Base-by-base conservation (phyloP, 2,797 vertebrate genomes). In the Karalla daura region DNA sequence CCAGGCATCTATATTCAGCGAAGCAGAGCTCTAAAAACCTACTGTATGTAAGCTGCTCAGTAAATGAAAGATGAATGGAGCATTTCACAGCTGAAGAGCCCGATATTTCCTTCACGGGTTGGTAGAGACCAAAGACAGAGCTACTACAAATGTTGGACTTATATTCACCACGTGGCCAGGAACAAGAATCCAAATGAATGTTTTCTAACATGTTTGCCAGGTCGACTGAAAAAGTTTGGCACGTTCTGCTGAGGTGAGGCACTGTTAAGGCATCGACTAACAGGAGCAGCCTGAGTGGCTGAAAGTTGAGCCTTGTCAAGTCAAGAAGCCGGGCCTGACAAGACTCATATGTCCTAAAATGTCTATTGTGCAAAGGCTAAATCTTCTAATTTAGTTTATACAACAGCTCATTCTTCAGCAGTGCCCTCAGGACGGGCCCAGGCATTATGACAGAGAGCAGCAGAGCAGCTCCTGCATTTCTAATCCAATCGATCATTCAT, bases 271-370 rank as follows among this genome's bases (percentile, higher is more conserved):
- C 17, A 5, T 53, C 40, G 7, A 10, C 37, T 43, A 24, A 51
- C 17, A 51, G 12, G 12, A 43, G 21, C 3, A 28, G 27, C 28
- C 9, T 40, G 7, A 63, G 13, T 4, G 32, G 23, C 17, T 54
- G 35, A 28, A 32, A 13, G 12, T 7, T 53, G 36, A 54, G 52
- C 23, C 45, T 24, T 35, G 21, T 32, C 9, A 33, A 20, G 4
- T 24, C 12, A 25, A n/a, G n/a, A 33, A 32, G 15, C 52, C 56
- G 24, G 33, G 51, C 12, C 52, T 50, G 11, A 33, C 45, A 56
- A 37, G 30, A 7, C 36, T 64, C 25, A 45, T 5, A 32, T 53
- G 12, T 51, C 33, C 8, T 55, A 35, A 69, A 37, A 65, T 24
- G 1, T 0, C 7, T 13, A 30, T 10, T 45, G 8, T 27, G 12